Evolutionary conservation across 2,888 invertebrate genomes (phyloP).

Genomic region (Ferrisia virgata): DNA sequence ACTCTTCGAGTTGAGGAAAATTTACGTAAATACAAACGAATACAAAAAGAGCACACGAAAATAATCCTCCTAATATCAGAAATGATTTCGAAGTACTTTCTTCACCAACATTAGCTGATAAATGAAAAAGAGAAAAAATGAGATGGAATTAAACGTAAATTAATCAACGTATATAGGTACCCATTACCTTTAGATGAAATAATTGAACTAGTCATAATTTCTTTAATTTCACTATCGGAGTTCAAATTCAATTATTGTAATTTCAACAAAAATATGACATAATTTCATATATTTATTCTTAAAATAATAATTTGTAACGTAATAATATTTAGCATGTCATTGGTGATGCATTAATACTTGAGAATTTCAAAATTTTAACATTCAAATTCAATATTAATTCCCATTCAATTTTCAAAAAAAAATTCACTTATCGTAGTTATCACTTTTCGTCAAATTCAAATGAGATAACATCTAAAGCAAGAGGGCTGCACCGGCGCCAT

Average conservation of each 20-base stretch:
- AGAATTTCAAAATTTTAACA: no score
- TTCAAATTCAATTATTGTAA: neutral
- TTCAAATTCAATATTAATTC: no score
- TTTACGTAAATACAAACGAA: slow-evolving; percentile 34
- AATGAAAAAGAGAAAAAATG: neutral
- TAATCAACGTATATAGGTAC: neutral
- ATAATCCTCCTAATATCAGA: slow-evolving; percentile 20
- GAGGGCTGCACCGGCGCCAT: no score
- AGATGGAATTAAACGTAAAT: neutral
- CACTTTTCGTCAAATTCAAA: no score
- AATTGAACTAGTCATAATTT: neutral
- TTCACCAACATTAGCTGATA: neutral
- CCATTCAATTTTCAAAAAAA: no score
- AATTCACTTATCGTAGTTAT: no score
- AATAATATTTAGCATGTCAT: neutral
- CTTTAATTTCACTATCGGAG: neutral
- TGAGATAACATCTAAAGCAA: no score
- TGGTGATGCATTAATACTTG: neutral
- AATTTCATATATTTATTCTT: neutral
- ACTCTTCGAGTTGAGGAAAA: slow-evolving; percentile 44
- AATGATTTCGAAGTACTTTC: slow-evolving; percentile 13
- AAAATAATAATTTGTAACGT: neutral
- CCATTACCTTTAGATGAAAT: neutral
- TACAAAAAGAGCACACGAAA: neutral
- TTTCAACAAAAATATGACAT: neutral